Evolutionary conservation across 2,797 vertebrate genomes (phyloP).

Genomic region (Euphonia xanthogaster): DNA sequence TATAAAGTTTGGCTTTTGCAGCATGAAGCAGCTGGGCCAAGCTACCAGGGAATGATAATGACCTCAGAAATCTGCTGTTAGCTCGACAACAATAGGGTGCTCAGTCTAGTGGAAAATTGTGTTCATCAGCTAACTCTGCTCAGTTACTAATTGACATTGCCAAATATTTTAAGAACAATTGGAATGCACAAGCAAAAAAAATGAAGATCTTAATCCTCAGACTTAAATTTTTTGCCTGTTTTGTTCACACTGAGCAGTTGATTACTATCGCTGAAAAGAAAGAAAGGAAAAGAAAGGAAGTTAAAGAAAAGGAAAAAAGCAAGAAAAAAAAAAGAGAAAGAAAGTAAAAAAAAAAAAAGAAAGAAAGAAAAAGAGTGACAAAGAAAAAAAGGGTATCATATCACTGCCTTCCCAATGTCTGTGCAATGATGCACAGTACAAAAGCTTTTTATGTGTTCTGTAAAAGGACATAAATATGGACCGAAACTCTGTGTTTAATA

Average conservation of each 20-base stretch:
- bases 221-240: constrained; percentile 82
- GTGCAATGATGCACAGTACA: constrained; percentile 78
- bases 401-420: constrained; percentile 84
- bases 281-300: constrained; percentile 20
- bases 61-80: constrained; percentile 99
- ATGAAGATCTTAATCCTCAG: constrained; percentile 97
- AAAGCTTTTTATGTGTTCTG: constrained; percentile 87
- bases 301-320: constrained; percentile 8
- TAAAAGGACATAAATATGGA: constrained; percentile 79
- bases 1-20: constrained; percentile 97
- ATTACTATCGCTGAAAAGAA: constrained; percentile 75
- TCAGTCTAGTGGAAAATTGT: constrained; percentile 99
- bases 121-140: constrained; percentile 99
- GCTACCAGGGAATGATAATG: constrained; percentile 99
- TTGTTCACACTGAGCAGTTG: constrained; percentile 72
- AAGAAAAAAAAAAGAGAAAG: background rate
- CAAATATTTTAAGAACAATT: constrained; percentile 99
- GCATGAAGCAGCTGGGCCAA: constrained; percentile 99
- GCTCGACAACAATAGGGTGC: constrained; percentile 99
- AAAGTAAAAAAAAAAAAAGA: background rate
- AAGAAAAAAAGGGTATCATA: constrained; percentile 80
- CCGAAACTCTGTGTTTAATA: constrained; percentile 74
- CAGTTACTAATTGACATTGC: constrained; percentile 99
- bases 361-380: constrained; percentile 40
- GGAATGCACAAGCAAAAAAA: constrained; percentile 92